Evolutionary conservation across 1,140 invertebrate genomes (phyloP).

Genomic region (Dryas iulia): DNA sequence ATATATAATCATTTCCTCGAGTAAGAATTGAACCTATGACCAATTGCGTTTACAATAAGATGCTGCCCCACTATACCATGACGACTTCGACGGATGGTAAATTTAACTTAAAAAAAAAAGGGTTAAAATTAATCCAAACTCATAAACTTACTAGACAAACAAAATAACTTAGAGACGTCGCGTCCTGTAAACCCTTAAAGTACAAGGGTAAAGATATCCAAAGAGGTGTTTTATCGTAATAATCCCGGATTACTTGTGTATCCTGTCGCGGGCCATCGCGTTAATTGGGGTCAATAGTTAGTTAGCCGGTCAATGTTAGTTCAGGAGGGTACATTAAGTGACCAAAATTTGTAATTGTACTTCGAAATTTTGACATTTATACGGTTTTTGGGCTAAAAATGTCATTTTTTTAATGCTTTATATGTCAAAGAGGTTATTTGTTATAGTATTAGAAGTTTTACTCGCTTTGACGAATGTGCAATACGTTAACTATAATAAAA

Average conservation of each 20-base stretch:
- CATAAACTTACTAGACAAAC: background rate
- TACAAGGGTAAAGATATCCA: constrained; percentile 36
- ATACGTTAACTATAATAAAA: too few species aligned
- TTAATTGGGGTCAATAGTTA: constrained; percentile 73
- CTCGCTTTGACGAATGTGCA: too few species aligned
- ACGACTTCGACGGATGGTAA: too few species aligned
- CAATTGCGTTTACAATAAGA: too few species aligned
- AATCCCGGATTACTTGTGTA: constrained; percentile 68
- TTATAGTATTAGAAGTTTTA: too few species aligned
- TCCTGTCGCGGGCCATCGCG: constrained; percentile 56
- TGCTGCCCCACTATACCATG: too few species aligned
- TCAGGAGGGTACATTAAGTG: constrained; percentile 10
- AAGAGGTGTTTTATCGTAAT: constrained; percentile 72
- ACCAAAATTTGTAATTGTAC: constrained; percentile 3
- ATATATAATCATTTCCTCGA: too few species aligned
- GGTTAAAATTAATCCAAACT: background rate
- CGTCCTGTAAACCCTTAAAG: background rate
- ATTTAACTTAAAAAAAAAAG: background rate
- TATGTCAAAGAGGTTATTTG: too few species aligned
- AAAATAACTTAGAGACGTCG: background rate
- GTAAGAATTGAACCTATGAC: too few species aligned
- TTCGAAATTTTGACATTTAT: background rate
- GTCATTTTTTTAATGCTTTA: too few species aligned
- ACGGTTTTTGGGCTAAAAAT: too few species aligned
- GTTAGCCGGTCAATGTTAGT: constrained; percentile 41